phyloP scores from a whole-genome alignment of 2,888 invertebrate species.

The Agrochola circellaris region DNA sequence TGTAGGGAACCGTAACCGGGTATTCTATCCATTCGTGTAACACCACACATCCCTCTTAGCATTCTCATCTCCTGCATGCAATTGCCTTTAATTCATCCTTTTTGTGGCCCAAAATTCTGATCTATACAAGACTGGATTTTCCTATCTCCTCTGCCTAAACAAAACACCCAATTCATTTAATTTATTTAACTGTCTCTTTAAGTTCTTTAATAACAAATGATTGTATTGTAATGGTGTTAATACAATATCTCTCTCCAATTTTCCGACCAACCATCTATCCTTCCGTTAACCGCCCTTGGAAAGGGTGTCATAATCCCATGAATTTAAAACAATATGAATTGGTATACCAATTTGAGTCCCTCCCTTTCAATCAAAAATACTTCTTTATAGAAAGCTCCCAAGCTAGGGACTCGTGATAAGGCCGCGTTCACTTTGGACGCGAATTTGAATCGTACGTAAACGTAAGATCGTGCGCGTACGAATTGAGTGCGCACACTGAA shows the following conservation, averaged over 20 bases:
- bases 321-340: slow-evolving; percentile 37
- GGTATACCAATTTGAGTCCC: background rate
- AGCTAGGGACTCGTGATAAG: background rate
- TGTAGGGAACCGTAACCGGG: no score
- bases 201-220: slow-evolving; percentile 5
- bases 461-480: no score
- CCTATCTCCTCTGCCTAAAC: background rate
- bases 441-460: no score
- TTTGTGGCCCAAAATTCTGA: no score
- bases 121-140: no score
- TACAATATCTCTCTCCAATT: slow-evolving; percentile 9
- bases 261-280: background rate
- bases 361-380: slow-evolving; percentile 1
- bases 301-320: slow-evolving; percentile 25
- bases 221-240: background rate
- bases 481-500: no score
- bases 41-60: no score
- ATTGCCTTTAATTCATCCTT: no score
- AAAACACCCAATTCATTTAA: background rate
- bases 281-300: background rate
- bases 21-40: no score
- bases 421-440: no score
- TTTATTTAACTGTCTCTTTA: no score
- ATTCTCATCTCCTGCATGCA: no score
- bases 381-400: background rate